Base-by-base conservation (phyloP, 2,797 vertebrate genomes). In the Clarias fuscus region DNA sequence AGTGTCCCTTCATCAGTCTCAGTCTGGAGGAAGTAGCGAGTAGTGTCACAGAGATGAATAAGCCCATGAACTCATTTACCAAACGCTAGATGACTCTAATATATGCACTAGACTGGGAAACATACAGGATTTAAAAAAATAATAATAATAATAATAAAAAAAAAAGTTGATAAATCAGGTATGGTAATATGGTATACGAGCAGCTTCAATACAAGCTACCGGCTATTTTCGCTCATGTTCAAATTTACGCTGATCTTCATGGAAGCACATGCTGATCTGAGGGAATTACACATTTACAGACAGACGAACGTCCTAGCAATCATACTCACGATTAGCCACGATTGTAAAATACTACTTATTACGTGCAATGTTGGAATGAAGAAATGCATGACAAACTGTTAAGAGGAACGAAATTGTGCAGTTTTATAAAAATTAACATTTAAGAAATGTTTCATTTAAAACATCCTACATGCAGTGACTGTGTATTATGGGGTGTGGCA, bases 61-160 rank as follows among this genome's bases (percentile, higher is more conserved):
- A 65, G 22, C 58, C 59, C 11, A 24, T 22, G 24, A n/a, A 84
- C 33, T 84, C 71, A 83, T 83, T 83, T 83, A 73, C 65, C 68
- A 59, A 83, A 27, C 87, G 91, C 91, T 86, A 71, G 40, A 64
- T 85, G 82, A 73, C 71, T 43, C 24, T 84, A 84, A 84, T 76
- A 53, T 76, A 76, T 83, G 33, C 82, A 70, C 10, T 58, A 11
- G 18, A 53, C 62, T 22, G 27, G 24, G 53, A 48, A 81, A 65
- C 79, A 81, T 81, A 67, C 20, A 17, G 40, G n/a, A 70, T 53
- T 37, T 37, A 3, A 37, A 37, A 37, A n/a, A n/a, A n/a, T n/a
- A n/a, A n/a, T n/a, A n/a, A n/a, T n/a, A n/a, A n/a, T n/a, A n/a
- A 1, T 4, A 37, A 37, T 4, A 27, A 24, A 71, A 24, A 56